Evolutionary conservation across 30 jellyfish, hydroid and myxozoan genomes (phyloP), one percentile per base, ranked within the genome.

Genomic region (Aurelia coerulea): DNA sequence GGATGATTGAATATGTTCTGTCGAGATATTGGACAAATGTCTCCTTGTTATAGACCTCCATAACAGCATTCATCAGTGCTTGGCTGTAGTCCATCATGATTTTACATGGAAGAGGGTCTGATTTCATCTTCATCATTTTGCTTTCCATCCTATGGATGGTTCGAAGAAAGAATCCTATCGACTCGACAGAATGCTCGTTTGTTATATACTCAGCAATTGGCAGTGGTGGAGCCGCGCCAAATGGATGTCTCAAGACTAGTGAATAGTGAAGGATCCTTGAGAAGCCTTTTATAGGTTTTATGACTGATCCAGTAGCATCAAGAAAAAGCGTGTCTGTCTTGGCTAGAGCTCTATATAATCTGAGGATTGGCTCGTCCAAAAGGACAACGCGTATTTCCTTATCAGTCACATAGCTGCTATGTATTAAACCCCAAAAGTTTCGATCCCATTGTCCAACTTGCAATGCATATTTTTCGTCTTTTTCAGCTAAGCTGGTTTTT

Each of bases 281-380:
- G 46, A 63, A 79, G 39, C 90, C 81, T 16, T 65, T 41, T 13
- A 65, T n/a, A 5, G 80, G 90, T 17, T 63, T 63, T 1, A 67
- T 67, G 50, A 79, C 18, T 13, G 79, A 63, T 41, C 90, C 90
- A 1, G 90, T 79, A 15, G 90, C 90, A 64, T 79, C 90, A 3
- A 79, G 70, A 63, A 63, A 79, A 23, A 79, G 32, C 13, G 80
- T 64, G 23, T 79, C 90, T 5, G 35, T 39, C 72, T 16, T 52
- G n/a, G 64, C 16, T 19, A 63, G 17, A 2, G 79, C 49, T 46
- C 54, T 39, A 52, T 35, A 79, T 10, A 60, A 39, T 37, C 81
- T 79, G 35, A 63, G 39, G 74, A 79, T 65, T 15, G 80, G 80
- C 54, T 60, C 90, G 49, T 65, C 80, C 5, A 79, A 62, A 11